Percentiles rank a stretch among this genome's conserved stretches.
Conservation (phyloP, 2,797 vertebrate species). For the Falco novaeseelandiae region DNA sequence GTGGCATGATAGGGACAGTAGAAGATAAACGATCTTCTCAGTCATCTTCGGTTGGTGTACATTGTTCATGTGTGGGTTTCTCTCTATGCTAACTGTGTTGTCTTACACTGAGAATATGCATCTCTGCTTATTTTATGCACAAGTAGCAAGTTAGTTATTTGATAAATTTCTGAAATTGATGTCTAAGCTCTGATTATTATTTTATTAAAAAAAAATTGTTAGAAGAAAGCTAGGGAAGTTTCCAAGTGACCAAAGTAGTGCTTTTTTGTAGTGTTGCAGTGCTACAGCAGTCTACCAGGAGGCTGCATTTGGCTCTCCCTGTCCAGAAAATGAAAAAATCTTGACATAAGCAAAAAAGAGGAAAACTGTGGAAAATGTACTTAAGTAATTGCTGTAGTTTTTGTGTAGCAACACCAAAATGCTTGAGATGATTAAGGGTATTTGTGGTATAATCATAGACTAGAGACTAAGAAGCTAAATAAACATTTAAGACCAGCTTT, state of each 20-base stretch:
- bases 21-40: neutral
- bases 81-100: neutral
- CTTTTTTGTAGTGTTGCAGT: neutral
- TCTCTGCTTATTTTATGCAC: neutral
- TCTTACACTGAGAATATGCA: neutral
- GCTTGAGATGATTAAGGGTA: neutral
- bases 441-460: neutral
- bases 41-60: neutral
- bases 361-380: neutral
- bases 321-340: neutral
- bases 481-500: constrained; percentile 23
- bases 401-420: neutral
- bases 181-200: neutral
- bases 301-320: neutral
- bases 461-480: neutral
- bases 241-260: neutral
- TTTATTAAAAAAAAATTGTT: neutral
- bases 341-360: neutral
- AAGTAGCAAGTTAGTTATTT: neutral
- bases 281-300: neutral
- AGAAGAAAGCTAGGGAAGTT: neutral
- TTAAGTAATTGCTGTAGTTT: neutral
- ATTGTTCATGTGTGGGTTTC: neutral
- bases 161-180: neutral
- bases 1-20: neutral